These are phyloP conservation scores for Lumbricus terrestris DNA, from an alignment of 2,888 invertebrate species.

Conservation along the genomic window DNA sequence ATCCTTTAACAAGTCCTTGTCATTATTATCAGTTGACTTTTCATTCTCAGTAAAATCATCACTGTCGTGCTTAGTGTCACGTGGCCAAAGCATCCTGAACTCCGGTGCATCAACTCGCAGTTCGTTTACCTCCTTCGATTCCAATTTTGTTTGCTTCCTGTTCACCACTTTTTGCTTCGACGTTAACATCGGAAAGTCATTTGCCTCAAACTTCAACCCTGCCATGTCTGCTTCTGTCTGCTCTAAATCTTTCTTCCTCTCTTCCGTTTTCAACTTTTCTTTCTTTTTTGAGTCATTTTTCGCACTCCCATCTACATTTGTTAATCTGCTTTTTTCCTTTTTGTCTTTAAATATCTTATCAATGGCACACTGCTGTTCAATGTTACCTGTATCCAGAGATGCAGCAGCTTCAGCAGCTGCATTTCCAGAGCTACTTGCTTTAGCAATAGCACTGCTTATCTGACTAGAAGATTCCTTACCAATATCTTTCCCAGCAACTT, in stretches of 20 bases:
- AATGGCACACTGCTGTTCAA: not conserved
- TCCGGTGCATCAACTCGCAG: not conserved
- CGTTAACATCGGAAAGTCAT: conserved; percentile 23
- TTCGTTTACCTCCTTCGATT: not conserved
- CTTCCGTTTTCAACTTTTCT: conserved; percentile 3
- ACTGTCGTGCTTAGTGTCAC: not conserved
- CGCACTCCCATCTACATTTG: not conserved
- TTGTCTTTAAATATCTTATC: not conserved
- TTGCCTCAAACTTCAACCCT: not conserved
- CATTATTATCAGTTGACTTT: too few relatives aligned
- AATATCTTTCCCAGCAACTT: not conserved
- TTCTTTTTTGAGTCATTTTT: not conserved
- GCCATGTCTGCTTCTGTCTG: not conserved
- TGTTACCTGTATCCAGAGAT: not conserved
- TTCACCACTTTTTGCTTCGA: not conserved
- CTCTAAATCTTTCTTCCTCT: not conserved
- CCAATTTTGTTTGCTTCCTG: not conserved
- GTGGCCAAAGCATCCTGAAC: not conserved
- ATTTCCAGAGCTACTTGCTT: not conserved
- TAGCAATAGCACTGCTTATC: not conserved
- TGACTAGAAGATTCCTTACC: not conserved
- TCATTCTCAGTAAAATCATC: not conserved
- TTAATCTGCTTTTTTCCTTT: not conserved
- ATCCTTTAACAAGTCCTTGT: not conserved
- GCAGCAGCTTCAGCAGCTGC: not conserved